phyloP scores from a whole-genome alignment of 2,888 invertebrate species.

The Cheilosia vernalis region DNA sequence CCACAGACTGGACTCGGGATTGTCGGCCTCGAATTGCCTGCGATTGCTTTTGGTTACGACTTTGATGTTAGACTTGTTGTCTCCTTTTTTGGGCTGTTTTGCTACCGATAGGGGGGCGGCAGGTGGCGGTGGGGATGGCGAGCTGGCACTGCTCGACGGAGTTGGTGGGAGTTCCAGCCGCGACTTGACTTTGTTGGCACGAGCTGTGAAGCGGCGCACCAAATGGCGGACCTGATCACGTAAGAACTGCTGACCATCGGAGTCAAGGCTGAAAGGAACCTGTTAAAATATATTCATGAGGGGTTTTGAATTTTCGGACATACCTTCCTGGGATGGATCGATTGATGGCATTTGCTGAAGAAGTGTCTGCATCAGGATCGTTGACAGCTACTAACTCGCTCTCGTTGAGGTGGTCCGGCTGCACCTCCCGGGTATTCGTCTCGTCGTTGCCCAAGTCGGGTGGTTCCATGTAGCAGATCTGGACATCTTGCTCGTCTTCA shows the following conservation, averaged over 20 bases:
- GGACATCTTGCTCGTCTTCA: conserved; percentile 80
- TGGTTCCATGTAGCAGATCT: conserved; percentile 81
- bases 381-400: conserved; percentile 79
- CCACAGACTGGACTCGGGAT: conserved; percentile 82
- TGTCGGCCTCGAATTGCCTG: conserved; percentile 81
- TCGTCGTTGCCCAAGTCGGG: conserved; percentile 82
- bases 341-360: conserved; percentile 76
- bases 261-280: conserved; percentile 78
- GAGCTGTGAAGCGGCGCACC: conserved; percentile 86
- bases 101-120: conserved; percentile 74
- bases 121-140: conserved; percentile 81
- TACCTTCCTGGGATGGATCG: conserved; percentile 79
- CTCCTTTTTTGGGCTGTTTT: conserved; percentile 73
- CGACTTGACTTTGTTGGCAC: conserved; percentile 85
- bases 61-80: conserved; percentile 72
- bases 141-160: conserved; percentile 86
- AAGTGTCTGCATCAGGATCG: conserved; percentile 26
- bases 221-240: conserved; percentile 85
- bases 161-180: conserved; percentile 87
- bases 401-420: conserved; percentile 67
- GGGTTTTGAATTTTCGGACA: background rate
- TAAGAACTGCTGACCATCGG: conserved; percentile 81
- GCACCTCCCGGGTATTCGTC: conserved; percentile 78
- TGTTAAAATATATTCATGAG: background rate
- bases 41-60: conserved; percentile 76